Conservation (phyloP, 2,113 vertebrate species). For the Trematocara zebra region DNA sequence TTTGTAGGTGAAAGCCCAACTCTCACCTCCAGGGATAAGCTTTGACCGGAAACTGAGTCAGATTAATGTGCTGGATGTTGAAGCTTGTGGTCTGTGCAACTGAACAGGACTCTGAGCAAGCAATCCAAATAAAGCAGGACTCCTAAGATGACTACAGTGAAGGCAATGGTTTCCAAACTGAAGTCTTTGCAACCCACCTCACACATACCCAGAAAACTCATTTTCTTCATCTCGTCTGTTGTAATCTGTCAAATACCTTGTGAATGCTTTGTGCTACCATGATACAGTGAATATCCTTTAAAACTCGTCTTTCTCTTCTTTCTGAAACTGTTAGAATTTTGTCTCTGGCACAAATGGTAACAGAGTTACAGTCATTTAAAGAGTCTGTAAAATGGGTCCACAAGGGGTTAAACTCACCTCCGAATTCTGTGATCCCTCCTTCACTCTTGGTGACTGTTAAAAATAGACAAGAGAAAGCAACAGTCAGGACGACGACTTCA, state of each 20-base stretch:
- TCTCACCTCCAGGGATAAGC: background rate
- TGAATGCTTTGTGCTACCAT: background rate
- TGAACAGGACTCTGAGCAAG: background rate
- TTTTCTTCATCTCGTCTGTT: background rate
- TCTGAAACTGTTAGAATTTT: background rate
- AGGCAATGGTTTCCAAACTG: background rate
- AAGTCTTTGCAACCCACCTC: background rate
- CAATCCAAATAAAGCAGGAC: background rate
- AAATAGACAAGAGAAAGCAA: background rate
- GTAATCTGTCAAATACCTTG: background rate
- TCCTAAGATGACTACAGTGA: background rate
- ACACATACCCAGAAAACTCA: background rate
- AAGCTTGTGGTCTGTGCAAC: background rate
- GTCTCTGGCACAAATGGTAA: background rate
- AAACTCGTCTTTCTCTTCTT: background rate
- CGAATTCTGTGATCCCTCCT: constrained; percentile 83
- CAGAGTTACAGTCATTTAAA: background rate
- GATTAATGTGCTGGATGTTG: background rate
- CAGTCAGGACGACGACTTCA: background rate
- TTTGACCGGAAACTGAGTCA: background rate
- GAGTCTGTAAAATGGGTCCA: background rate
- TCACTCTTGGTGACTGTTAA: constrained; percentile 91
- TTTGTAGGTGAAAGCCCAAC: background rate
- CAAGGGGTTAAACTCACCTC: constrained; percentile 76
- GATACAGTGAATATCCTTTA: background rate